These are phyloP conservation scores for Cisticola juncidis DNA, from an alignment of 2,113 vertebrate species.

Conservation along the genomic window DNA sequence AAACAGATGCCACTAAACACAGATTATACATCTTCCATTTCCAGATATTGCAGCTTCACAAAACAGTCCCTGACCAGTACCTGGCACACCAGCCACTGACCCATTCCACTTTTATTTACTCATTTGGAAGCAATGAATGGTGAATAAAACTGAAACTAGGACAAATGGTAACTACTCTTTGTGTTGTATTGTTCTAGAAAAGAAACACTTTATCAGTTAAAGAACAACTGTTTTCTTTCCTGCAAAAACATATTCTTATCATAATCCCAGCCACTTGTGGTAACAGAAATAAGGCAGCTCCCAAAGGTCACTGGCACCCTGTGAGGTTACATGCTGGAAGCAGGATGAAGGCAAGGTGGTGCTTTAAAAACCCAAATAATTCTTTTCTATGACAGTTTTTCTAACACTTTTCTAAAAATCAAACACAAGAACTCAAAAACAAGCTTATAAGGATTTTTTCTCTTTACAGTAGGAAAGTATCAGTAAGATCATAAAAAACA, in stretches of 20 bases:
- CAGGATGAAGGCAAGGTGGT: not conserved
- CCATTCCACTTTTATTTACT: not conserved
- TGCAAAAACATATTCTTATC: not conserved
- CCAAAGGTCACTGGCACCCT: not conserved
- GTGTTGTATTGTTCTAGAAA: not conserved
- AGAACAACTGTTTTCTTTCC: not conserved
- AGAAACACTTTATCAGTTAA: not conserved
- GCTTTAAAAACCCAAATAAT: not conserved
- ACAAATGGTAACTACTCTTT: not conserved
- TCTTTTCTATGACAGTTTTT: not conserved
- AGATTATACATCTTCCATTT: not conserved
- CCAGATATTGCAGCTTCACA: not conserved
- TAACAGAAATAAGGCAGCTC: not conserved
- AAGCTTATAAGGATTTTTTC: not conserved
- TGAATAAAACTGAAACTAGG: not conserved
- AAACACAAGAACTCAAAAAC: not conserved
- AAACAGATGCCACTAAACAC: not conserved
- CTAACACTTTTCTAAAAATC: not conserved
- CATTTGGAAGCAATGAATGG: not conserved
- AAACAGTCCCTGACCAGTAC: not conserved
- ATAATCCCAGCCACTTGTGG: not conserved
- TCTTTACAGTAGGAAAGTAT: not conserved
- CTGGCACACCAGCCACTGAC: not conserved
- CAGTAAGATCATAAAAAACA: not conserved
- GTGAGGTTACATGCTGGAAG: fast-evolving